Evolutionary conservation across 1,140 invertebrate genomes (phyloP), one percentile per base, ranked within the genome.

Genomic region (Pseudomyrmex concolor): DNA sequence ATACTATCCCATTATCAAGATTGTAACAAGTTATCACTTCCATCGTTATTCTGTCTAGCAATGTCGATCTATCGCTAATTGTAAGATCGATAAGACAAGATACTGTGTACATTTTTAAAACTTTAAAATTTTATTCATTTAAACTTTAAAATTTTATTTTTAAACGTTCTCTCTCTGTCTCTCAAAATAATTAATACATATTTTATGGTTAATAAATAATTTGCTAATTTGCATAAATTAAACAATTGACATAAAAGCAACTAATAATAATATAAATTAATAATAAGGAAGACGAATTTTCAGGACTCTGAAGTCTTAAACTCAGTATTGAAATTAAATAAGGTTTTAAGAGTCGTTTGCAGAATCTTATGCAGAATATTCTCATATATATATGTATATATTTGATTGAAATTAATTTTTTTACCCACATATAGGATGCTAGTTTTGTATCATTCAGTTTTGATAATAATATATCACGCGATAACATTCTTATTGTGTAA

Each of bases 1-100:
- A 7, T 34, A 34, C 0, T 34, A 34, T 34, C 5, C 34, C 34
- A 59, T 8, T 17, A 19, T 59, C 8, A 45, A 34, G 4, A 5
- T 34, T 34, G 34, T 5, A 25, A 68, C n/a, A 22, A 25, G 17
- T 34, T 15, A 25, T 19, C 12, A 71, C 43, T 64, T 43, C n/a
- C 13, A 10, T 50, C 15, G 8, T 73, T 73, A 22, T 45, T n/a
- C 17, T 68, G 54, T 25, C 19, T 10, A 57, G 13, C 50, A 66
- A 85, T 85, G 22, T 54, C 74, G 22, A 57, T 62, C 2, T 74
- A 43, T 50, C 50, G 13, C 15, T 12, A 5, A 55, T 83, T 19
- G 2, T 9, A 12, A 51, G 22, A 7, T 66, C 57, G 59, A 84
- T 84, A 77, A 66, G 7, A 48, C 7, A 25, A 17, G 7, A 60